Evolutionary conservation across 2,797 vertebrate species (phyloP), one percentile per base, ranked within the genome.

Genomic region (Orestias chungarensis): DNA sequence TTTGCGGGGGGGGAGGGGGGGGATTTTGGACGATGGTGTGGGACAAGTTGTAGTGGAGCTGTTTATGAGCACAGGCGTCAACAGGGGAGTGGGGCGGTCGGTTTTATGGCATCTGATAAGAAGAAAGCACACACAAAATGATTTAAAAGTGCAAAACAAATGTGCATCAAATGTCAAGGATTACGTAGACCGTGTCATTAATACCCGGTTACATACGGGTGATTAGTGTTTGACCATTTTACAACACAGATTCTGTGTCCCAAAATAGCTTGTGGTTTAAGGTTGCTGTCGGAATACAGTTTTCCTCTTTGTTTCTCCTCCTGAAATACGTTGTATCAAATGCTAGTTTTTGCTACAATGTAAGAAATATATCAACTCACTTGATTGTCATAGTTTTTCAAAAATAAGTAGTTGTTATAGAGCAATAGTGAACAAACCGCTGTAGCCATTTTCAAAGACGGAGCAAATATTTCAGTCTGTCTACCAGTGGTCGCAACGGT

Each of bases 1-100:
- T 82, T 88, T 84, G 78, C 84, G 76, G 82, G 83, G 82, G 78
- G 82, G 84, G 54, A 79, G 82, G 78, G 82, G 84, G 54, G 78
- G 82, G 68, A 70, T 87, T 88, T 80, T 71, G 81, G 75, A 79
- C 49, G 65, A 79, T 76, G 79, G 61, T 9, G 44, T 73, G 42
- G 49, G 71, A 83, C 18, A 10, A 75, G 57, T 4, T 8, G 59
- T 66, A 64, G 68, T 15, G 73, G 65, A 74, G 72, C 68, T 74
- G 77, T 76, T 83, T 47, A 42, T 25, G 64, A 74, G 33, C 67
- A 38, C 35, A 66, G 55, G 67, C 18, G 14, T 31, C 18, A 1
- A 10, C 11, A 42, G 42, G 64, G 57, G 61, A 65, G 55, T 54
- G 33, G 68, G 67, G 47, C 9, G 2, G 50, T 23, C 42, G 25